Conservation (phyloP, 92 coral and sea anemone species). For the Epizoanthus illoricatus region DNA sequence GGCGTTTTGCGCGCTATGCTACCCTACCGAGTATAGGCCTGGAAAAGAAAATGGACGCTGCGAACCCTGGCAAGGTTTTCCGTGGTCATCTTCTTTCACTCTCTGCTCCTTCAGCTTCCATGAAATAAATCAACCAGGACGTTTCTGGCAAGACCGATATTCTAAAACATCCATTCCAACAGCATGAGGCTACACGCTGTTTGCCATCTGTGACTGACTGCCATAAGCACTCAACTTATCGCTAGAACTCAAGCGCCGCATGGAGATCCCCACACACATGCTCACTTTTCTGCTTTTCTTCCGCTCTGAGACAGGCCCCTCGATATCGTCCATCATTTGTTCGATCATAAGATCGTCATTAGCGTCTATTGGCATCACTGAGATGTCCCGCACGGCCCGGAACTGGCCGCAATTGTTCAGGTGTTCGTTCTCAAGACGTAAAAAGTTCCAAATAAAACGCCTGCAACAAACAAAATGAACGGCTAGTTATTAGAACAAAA, state of each 20-base stretch:
- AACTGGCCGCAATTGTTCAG: constrained; percentile 98
- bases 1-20: no score
- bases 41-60: no score
- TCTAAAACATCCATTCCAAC: no score
- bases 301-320: constrained; percentile 50
- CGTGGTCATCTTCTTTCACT: no score
- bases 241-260: constrained; percentile 26
- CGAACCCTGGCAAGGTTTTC: no score
- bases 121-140: no score
- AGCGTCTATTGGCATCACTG: constrained; percentile 92
- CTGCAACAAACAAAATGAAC: constrained; percentile 43
- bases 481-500: no score
- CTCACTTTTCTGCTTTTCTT: constrained; percentile 9
- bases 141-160: no score
- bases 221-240: not conserved
- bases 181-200: no score
- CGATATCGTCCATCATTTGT: constrained; percentile 84
- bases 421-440: constrained; percentile 98
- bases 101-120: no score
- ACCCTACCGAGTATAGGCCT: no score
- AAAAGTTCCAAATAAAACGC: constrained; percentile 97
- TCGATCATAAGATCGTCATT: constrained; percentile 80
- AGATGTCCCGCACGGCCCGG: constrained; percentile 98
- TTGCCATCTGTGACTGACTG: not conserved
- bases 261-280: constrained; percentile 38